Percentiles rank a stretch among this genome's conserved stretches.
These are phyloP conservation scores for Diachasma alloeum DNA, from an alignment of 1,140 invertebrate genomes.

Conservation along the genomic window DNA sequence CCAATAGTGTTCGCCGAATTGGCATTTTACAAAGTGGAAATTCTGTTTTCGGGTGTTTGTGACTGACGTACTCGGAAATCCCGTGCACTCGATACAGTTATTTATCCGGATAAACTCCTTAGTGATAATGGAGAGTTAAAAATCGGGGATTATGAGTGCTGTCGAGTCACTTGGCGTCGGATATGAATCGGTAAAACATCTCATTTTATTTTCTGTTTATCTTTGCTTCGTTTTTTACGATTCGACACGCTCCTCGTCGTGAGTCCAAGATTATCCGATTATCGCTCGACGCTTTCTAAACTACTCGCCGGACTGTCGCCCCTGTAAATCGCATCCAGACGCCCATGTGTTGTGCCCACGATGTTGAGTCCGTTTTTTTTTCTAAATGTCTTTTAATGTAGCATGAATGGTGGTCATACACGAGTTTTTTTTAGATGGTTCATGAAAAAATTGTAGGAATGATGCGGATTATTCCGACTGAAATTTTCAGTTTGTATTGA, in stretches of 20 bases:
- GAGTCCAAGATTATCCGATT: slow-evolving; percentile 27
- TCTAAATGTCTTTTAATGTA: too few species aligned
- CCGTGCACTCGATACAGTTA: too few species aligned
- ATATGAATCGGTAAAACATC: slow-evolving; percentile 1
- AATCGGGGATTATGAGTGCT: not conserved
- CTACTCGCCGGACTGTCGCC: slow-evolving; percentile 11
- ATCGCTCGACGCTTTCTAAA: slow-evolving; percentile 22
- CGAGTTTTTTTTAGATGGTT: too few species aligned
- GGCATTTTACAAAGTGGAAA: too few species aligned
- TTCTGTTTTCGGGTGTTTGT: too few species aligned
- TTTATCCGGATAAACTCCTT: not conserved
- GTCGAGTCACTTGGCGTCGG: not conserved
- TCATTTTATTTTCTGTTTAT: slow-evolving; percentile 9
- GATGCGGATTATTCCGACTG: too few species aligned
- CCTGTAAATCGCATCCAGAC: not conserved
- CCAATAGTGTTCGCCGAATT: too few species aligned
- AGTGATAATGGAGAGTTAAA: not conserved
- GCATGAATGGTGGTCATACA: too few species aligned
- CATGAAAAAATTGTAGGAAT: too few species aligned
- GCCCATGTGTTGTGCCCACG: not conserved
- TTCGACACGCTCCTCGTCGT: slow-evolving; percentile 1
- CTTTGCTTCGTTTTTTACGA: not conserved
- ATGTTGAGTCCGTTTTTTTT: not conserved
- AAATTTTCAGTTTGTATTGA: too few species aligned
- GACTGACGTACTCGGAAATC: too few species aligned